Conservation (phyloP, 2,888 invertebrate genomes). For the Thymelicus sylvestris region DNA sequence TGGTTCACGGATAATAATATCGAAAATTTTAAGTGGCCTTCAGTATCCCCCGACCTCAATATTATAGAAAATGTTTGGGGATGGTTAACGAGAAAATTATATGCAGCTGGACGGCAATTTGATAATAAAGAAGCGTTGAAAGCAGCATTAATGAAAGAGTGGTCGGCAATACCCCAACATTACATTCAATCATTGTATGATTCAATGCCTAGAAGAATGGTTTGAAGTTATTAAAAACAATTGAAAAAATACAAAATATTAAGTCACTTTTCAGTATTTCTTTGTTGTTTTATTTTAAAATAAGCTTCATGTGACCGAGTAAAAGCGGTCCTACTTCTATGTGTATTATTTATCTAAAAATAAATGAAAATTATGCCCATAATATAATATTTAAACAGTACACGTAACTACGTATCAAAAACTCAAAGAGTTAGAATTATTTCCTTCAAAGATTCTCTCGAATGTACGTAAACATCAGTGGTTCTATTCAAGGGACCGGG, state of each 20-base stretch:
- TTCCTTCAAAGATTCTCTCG: too few relatives aligned
- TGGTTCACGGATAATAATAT: constrained; percentile 4
- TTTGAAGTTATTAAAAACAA: constrained; percentile 9
- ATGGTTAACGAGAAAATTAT: neutral
- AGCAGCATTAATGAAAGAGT: constrained; percentile 2
- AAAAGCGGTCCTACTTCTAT: too few relatives aligned
- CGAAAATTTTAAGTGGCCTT: constrained; percentile 4
- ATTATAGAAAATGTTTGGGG: constrained; percentile 8
- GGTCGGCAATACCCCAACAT: constrained; percentile 6
- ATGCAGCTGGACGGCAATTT: neutral
- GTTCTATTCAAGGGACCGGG: too few relatives aligned
- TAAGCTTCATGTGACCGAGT: too few relatives aligned
- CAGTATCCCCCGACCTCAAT: neutral
- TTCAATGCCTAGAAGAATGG: constrained; percentile 4
- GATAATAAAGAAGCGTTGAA: constrained; percentile 5
- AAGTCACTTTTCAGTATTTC: constrained; percentile 1
- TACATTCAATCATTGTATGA: constrained; percentile 5
- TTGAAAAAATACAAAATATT: constrained; percentile 6
- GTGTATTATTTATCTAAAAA: too few relatives aligned
- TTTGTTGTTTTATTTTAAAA: too few relatives aligned
- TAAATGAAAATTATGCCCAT: too few relatives aligned
- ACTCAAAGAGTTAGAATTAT: too few relatives aligned
- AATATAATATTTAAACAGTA: too few relatives aligned
- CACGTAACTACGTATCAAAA: too few relatives aligned
- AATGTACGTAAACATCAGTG: too few relatives aligned